phyloP scores from a whole-genome alignment of 2,888 invertebrate species.

The Antheraea yamamai region DNA sequence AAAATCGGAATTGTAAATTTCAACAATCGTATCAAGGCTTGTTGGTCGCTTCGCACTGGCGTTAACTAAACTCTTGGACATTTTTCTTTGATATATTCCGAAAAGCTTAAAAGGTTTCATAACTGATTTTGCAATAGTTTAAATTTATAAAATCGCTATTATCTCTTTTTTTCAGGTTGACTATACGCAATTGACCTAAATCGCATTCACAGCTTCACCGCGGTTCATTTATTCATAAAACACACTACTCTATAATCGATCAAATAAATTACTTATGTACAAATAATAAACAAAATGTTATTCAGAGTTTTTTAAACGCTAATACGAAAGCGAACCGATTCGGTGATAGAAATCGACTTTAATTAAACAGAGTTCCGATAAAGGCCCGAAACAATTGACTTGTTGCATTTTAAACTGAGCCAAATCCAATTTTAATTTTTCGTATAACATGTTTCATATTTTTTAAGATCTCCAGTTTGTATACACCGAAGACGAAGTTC shows the following conservation, averaged over 20 bases:
- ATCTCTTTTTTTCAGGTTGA: too few species aligned
- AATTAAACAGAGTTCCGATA: slow-evolving; percentile 20
- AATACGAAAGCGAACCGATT: slow-evolving; percentile 16
- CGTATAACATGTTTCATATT: too few species aligned
- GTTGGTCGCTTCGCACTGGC: slow-evolving; percentile 32
- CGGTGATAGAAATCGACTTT: slow-evolving; percentile 19
- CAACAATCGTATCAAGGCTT: slow-evolving; percentile 55
- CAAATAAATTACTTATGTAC: too few species aligned
- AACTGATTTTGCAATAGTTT: neutral
- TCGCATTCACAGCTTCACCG: too few species aligned
- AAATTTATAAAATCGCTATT: too few species aligned
- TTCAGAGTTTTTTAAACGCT: slow-evolving; percentile 12
- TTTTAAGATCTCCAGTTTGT: too few species aligned
- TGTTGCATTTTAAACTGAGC: too few species aligned
- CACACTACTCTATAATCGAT: too few species aligned
- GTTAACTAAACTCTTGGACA: slow-evolving; percentile 12
- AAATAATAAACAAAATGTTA: neutral
- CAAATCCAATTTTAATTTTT: too few species aligned
- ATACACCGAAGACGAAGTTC: too few species aligned
- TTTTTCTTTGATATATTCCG: neutral
- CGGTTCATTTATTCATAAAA: too few species aligned
- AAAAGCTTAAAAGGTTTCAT: neutral
- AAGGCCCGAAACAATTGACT: slow-evolving; percentile 7
- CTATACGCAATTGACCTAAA: too few species aligned
- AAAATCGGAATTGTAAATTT: slow-evolving; percentile 51